A percentile compares a stretch with the other conserved stretches of the same genome.
Conservation (phyloP, 2,113 vertebrate species). For the Bucco capensis region DNA sequence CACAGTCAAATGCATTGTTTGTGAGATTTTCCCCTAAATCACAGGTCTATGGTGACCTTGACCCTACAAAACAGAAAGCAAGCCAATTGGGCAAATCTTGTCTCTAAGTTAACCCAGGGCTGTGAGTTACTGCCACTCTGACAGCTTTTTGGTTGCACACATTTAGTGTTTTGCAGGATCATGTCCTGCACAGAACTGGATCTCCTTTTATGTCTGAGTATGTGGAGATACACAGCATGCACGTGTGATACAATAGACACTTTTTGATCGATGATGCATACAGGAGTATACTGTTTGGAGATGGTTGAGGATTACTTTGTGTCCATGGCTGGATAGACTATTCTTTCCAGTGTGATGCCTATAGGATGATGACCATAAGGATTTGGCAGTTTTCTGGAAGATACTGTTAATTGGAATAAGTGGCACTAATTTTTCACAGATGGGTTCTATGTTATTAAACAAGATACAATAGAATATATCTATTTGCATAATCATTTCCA, state of each 20-base stretch:
- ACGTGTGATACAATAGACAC: background rate
- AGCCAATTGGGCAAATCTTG: background rate
- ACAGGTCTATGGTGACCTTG: background rate
- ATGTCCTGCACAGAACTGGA: background rate
- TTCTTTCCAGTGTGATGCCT: background rate
- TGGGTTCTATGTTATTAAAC: background rate
- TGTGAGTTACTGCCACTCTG: background rate
- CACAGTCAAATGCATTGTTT: fast-evolving
- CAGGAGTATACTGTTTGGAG: background rate
- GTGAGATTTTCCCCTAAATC: background rate
- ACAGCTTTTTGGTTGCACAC: background rate
- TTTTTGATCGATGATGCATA: background rate
- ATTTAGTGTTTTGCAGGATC: background rate
- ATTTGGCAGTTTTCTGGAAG: background rate
- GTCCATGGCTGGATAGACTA: background rate
- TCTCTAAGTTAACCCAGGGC: background rate
- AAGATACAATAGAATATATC: background rate
- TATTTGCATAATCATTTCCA: background rate
- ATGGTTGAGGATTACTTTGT: background rate
- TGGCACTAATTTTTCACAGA: background rate
- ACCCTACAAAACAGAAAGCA: background rate
- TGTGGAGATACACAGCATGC: background rate
- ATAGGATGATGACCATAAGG: background rate
- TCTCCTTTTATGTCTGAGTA: background rate
- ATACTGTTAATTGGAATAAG: background rate